Conservation (phyloP, 1,140 invertebrate species). For the Diploscapter pachys region DNA sequence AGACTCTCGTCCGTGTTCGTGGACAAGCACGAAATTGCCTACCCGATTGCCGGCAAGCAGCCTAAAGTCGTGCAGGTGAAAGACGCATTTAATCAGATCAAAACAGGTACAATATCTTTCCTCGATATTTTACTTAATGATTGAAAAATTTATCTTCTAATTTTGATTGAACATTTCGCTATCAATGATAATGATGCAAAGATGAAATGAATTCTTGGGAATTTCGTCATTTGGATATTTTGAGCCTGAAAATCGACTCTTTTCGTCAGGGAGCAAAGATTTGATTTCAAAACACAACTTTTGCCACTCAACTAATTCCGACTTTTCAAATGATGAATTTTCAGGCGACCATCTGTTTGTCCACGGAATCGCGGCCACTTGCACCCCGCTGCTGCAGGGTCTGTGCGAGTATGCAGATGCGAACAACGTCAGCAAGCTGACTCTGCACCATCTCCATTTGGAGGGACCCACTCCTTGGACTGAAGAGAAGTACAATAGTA, state of each 20-base stretch:
- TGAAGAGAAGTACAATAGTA: slow-evolving; percentile 75
- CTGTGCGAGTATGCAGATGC: slow-evolving; percentile 76
- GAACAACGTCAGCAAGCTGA: slow-evolving; percentile 71
- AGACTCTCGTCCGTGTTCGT: slow-evolving; percentile 15
- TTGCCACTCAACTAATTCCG: not conserved
- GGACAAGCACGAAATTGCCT: slow-evolving; percentile 39
- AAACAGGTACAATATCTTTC: slow-evolving; percentile 14
- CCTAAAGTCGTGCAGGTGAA: slow-evolving; percentile 32
- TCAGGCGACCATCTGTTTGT: slow-evolving; percentile 78
- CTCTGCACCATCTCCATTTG: slow-evolving; percentile 86
- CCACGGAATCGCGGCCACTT: slow-evolving; percentile 87
- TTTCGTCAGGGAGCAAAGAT: too few relatives aligned
- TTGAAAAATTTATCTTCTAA: too few relatives aligned
- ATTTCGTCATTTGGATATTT: too few relatives aligned
- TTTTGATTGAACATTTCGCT: too few relatives aligned
- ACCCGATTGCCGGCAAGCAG: slow-evolving; percentile 38
- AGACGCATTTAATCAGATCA: slow-evolving; percentile 33
- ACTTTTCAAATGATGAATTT: too few relatives aligned
- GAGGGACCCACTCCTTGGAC: slow-evolving; percentile 79
- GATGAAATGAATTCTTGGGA: too few relatives aligned
- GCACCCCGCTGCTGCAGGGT: slow-evolving; percentile 71
- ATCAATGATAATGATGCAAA: too few relatives aligned
- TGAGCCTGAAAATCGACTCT: too few relatives aligned
- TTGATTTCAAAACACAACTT: not conserved
- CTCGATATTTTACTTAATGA: too few relatives aligned